Conservation (phyloP, 2,888 invertebrate species). For the Tinea pellionella region DNA sequence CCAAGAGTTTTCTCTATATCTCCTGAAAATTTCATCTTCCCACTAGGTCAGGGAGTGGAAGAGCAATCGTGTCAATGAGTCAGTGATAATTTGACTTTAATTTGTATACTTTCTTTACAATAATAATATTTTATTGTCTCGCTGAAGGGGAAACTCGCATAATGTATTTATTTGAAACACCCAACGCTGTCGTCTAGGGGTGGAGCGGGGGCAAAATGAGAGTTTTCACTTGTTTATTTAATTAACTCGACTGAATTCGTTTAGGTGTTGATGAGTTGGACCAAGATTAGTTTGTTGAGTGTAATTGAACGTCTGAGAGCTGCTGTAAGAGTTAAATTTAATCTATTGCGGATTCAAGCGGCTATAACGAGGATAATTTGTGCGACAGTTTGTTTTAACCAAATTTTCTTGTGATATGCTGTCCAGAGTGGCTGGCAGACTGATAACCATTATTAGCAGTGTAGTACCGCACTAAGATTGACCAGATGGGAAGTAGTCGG, state of each 20-base stretch:
- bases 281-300: conserved; percentile 12
- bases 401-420: too few relatives aligned
- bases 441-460: too few relatives aligned
- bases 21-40: too few relatives aligned
- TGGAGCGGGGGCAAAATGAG: neutral
- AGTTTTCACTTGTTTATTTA: conserved; percentile 13
- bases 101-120: neutral
- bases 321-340: conserved; percentile 1
- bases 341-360: neutral
- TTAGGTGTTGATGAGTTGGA: conserved; percentile 9
- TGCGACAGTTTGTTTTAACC: neutral
- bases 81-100: too few relatives aligned
- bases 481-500: too few relatives aligned
- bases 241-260: conserved; percentile 11
- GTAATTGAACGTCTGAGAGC: conserved; percentile 11
- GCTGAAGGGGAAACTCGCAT: neutral
- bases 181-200: neutral
- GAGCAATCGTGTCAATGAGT: too few relatives aligned
- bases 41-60: too few relatives aligned
- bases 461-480: too few relatives aligned
- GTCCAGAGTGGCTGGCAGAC: too few relatives aligned
- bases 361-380: neutral
- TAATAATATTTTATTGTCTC: neutral
- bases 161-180: neutral
- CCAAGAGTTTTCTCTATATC: too few relatives aligned